Conservation (phyloP, 2,888 invertebrate species). For the Amblyjoppa fuscipennis region DNA sequence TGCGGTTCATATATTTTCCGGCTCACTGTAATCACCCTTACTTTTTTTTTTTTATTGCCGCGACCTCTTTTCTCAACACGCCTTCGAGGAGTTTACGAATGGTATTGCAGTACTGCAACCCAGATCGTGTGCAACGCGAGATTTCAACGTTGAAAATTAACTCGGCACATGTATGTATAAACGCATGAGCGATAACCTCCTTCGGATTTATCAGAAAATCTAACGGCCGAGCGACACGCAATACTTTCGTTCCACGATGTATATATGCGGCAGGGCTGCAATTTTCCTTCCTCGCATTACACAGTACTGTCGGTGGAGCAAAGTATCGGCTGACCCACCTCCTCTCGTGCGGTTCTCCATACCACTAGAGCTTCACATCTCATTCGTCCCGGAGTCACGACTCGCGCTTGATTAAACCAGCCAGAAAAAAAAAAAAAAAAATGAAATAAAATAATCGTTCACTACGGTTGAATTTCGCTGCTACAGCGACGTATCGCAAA, state of each 20-base stretch:
- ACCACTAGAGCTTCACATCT: conserved; percentile 9
- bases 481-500: background rate
- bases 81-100: conserved; percentile 50
- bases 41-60: conserved; percentile 8
- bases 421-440: background rate
- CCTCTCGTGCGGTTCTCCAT: background rate
- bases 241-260: conserved; percentile 52
- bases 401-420: conserved; percentile 31
- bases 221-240: conserved; percentile 60
- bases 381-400: conserved; percentile 30
- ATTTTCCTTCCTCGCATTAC: conserved; percentile 25
- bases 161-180: conserved; percentile 45
- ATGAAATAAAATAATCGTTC: conserved; percentile 25
- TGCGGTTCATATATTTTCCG: conserved; percentile 54
- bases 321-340: conserved; percentile 37
- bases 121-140: conserved; percentile 34
- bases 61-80: conserved; percentile 46
- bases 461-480: background rate
- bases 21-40: conserved; percentile 25
- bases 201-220: conserved; percentile 54
- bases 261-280: conserved; percentile 24
- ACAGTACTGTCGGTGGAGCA: conserved; percentile 43
- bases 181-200: conserved; percentile 63
- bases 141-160: conserved; percentile 63
- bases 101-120: conserved; percentile 22